These are phyloP conservation scores for Frieseomelitta varia DNA, from an alignment of 1,140 invertebrate genomes.

Conservation along the genomic window DNA sequence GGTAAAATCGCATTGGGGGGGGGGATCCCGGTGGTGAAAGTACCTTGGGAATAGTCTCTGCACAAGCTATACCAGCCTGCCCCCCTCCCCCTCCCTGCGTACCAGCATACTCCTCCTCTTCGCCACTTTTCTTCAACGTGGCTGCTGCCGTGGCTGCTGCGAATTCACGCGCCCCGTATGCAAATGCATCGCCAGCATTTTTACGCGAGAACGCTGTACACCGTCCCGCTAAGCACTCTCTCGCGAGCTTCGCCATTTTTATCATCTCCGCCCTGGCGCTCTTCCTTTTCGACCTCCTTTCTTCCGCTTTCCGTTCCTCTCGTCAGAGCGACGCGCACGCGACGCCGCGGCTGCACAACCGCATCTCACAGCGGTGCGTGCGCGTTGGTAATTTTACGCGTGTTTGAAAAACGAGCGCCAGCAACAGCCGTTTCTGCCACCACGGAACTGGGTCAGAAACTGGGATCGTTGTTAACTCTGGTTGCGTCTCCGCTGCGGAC, in stretches of 20 bases:
- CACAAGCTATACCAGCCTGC: slow-evolving; percentile 43
- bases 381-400: neutral
- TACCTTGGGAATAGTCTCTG: slow-evolving; percentile 67
- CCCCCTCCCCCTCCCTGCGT: too few species aligned
- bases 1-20: slow-evolving; percentile 62
- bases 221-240: slow-evolving; percentile 17
- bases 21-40: slow-evolving; percentile 51
- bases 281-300: slow-evolving; percentile 3
- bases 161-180: slow-evolving; percentile 25
- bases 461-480: neutral
- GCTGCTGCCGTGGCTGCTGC: neutral
- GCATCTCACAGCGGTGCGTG: neutral
- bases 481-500: neutral
- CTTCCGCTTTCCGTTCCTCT: neutral
- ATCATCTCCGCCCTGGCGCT: slow-evolving; percentile 10
- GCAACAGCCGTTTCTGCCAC: neutral
- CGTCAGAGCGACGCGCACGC: too few species aligned
- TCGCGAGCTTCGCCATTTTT: slow-evolving; percentile 49
- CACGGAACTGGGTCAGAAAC: neutral
- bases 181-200: slow-evolving; percentile 64
- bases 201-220: slow-evolving; percentile 57
- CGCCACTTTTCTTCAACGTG: neutral
- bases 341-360: neutral
- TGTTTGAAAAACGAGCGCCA: neutral
- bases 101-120: neutral